A percentile compares a stretch with the other conserved stretches of the same genome.
Evolutionary conservation across 1,140 invertebrate species (phyloP).

Genomic region (Macrobrachium rosenbergii): DNA sequence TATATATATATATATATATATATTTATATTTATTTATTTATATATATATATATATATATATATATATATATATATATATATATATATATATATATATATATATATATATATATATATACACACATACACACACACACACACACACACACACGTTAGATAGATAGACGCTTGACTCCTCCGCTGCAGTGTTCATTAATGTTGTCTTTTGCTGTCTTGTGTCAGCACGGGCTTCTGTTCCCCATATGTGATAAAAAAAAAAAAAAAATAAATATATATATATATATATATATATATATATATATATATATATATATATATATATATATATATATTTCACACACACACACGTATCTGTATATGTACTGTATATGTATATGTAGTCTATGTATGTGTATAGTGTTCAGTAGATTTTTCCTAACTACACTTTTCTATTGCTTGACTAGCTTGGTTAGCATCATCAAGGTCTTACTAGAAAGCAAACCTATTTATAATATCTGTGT

Average conservation of each 20-base stretch:
- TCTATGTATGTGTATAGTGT: neutral
- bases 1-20: neutral
- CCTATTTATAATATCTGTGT: too few relatives aligned
- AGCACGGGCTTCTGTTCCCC: too few relatives aligned
- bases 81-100: too few relatives aligned
- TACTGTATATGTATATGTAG: neutral
- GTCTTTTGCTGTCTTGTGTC: too few relatives aligned
- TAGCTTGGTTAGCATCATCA: too few relatives aligned
- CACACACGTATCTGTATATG: neutral
- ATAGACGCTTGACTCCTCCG: neutral
- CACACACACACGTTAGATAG: neutral
- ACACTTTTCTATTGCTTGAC: too few relatives aligned
- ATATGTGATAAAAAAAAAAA: too few relatives aligned
- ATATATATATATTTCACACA: too few relatives aligned
- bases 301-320: slow-evolving; percentile 22
- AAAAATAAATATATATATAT: slow-evolving; percentile 15
- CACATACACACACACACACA: neutral
- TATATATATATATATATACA: too few relatives aligned
- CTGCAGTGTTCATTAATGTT: neutral
- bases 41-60: slow-evolving; percentile 14
- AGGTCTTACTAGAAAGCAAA: too few relatives aligned
- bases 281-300: slow-evolving; percentile 22
- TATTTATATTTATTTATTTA: neutral
- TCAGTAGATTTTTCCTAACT: too few relatives aligned
- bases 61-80: too few relatives aligned